Evolutionary conservation across 1,140 invertebrate genomes (phyloP), one percentile per base, ranked within the genome.

Genomic region (Leptestheria dahalacensis): DNA sequence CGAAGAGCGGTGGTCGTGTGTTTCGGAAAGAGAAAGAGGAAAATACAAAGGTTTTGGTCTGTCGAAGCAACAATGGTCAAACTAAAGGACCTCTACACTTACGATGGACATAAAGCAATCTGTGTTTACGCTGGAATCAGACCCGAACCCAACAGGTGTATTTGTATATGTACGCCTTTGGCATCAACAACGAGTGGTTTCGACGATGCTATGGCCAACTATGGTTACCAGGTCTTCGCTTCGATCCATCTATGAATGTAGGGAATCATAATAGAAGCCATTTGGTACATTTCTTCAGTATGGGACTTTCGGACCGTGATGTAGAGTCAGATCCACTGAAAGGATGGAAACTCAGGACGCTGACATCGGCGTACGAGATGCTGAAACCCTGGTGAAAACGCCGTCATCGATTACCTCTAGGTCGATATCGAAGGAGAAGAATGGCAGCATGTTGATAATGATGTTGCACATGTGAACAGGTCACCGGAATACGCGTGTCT

Each of bases 181-280:
- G 65, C n/a, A 61, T 66, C 26, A 62, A 65, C 25, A 63, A 68
- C 50, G 67, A 68, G 23, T 68, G 67, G 61, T 0, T 68, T 68
- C 53, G 67, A 68, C 41, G 65, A 67, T 26, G 65, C 61, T 10
- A 53, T 64, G 21, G 65, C 57, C 21, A 54, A 60, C 3, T 64
- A 63, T 23, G 67, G 67, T 9, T 68, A 66, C 47, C 26, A 65
- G 52, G 67, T 68, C 18, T 67, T 63, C 61, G 61, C 67, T 6
- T 65, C 26, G 67, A 68, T 55, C 67, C 67, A 11, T 63, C 65
- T 21, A 65, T 66, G 49, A 51, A 57, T 24, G 6, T 4, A 21
- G 47, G 4, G 11, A 29, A 48, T n/a, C 54, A 56, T 25, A n/a
- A 48, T 1, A 25, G 55, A 20, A 52, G 51, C 23, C 28, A n/a